phyloP scores from a whole-genome alignment of 2,797 vertebrate genomes.

The Uromys caudimaculatus region DNA sequence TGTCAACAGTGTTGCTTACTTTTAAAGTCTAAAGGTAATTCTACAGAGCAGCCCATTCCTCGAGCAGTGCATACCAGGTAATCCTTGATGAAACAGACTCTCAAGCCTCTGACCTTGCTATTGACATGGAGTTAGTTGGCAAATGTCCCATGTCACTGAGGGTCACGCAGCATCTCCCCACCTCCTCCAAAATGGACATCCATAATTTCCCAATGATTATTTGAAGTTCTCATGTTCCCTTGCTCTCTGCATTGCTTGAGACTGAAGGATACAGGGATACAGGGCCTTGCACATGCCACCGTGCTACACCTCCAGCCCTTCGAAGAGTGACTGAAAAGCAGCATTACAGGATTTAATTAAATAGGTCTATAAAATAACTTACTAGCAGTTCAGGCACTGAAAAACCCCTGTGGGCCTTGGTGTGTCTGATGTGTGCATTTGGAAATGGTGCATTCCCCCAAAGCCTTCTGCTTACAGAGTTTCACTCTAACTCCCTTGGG shows the following conservation, averaged over 20 bases:
- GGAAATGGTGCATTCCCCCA: background rate
- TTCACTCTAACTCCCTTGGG: background rate
- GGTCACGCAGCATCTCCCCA: slow-evolving; percentile 66
- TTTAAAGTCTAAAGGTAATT: slow-evolving; percentile 66
- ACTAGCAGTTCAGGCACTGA: background rate
- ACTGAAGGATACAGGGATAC: background rate
- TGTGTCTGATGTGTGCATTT: background rate
- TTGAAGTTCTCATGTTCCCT: background rate
- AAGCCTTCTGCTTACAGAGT: background rate
- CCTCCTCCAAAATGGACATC: background rate
- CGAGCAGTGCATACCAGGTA: background rate
- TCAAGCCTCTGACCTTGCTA: slow-evolving; percentile 53
- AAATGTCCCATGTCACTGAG: slow-evolving; percentile 54
- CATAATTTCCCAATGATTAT: slow-evolving; percentile 65
- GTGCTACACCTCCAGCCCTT: background rate
- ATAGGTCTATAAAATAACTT: slow-evolving; percentile 53
- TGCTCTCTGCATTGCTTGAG: background rate
- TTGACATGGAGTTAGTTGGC: slow-evolving; percentile 75
- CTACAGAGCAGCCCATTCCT: background rate
- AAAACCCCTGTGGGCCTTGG: background rate
- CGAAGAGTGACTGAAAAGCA: background rate
- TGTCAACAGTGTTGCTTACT: slow-evolving; percentile 47
- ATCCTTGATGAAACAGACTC: slow-evolving; percentile 1
- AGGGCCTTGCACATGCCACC: background rate
- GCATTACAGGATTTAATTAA: slow-evolving; percentile 17